Evolutionary conservation across 2,797 vertebrate genomes (phyloP).

Genomic region (Discoglossus pictus): DNA sequence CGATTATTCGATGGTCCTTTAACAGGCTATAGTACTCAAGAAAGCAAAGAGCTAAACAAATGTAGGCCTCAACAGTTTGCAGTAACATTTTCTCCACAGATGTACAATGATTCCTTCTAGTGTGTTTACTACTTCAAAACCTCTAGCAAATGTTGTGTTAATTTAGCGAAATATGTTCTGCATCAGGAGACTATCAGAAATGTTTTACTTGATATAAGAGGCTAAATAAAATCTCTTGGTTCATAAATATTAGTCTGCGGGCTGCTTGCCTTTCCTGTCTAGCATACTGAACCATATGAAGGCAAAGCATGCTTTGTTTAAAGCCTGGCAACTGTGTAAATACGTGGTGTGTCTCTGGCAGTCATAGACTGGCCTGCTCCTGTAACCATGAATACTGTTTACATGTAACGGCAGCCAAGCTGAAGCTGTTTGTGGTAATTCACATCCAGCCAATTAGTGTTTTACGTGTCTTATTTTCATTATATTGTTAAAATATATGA

Average conservation of each 20-base stretch:
- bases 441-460: conserved; percentile 7
- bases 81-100: too few species aligned
- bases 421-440: conserved; percentile 10
- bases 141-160: too few species aligned
- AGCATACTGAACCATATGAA: conserved; percentile 1
- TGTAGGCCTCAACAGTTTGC: too few species aligned
- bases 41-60: too few species aligned
- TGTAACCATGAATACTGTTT: conserved; percentile 23
- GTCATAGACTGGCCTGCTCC: not conserved
- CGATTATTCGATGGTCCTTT: too few species aligned
- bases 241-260: conserved; percentile 13
- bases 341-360: conserved; percentile 21
- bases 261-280: conserved; percentile 2
- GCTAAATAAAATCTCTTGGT: not conserved
- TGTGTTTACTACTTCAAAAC: too few species aligned
- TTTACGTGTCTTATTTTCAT: not conserved
- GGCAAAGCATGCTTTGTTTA: conserved; percentile 29
- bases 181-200: too few species aligned
- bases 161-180: too few species aligned
- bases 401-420: conserved; percentile 18
- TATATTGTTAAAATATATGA: too few species aligned
- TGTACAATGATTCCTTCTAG: too few species aligned
- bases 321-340: conserved; percentile 38
- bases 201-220: too few species aligned
- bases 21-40: too few species aligned